phyloP scores from a whole-genome alignment of 2,797 vertebrate genomes.

The Xenopus petersii region DNA sequence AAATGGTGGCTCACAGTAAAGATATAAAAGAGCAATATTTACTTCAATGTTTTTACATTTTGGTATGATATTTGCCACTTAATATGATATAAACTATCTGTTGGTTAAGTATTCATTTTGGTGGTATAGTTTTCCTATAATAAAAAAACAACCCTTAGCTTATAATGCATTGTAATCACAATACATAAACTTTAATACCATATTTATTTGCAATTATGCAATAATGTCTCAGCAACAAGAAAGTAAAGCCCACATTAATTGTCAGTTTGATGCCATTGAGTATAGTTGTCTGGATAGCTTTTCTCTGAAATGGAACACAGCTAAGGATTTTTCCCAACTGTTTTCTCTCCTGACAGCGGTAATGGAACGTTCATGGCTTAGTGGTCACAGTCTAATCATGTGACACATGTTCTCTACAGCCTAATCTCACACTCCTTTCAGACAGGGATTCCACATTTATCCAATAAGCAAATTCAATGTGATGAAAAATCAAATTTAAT shows the following conservation, averaged over 20 bases:
- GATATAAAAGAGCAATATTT: too few species aligned
- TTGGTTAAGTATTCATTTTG: too few species aligned
- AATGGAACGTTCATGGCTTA: slow-evolving; percentile 70
- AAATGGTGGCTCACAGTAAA: too few species aligned
- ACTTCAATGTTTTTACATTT: too few species aligned
- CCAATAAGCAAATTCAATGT: slow-evolving; percentile 43
- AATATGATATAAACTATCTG: too few species aligned
- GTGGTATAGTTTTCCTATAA: too few species aligned
- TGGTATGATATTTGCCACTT: too few species aligned
- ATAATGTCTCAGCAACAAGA: neutral
- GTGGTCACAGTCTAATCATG: slow-evolving; percentile 59
- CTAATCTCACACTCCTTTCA: slow-evolving; percentile 34
- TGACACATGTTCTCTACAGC: slow-evolving; percentile 36
- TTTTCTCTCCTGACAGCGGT: slow-evolving; percentile 63
- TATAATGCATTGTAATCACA: neutral
- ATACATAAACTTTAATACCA: neutral
- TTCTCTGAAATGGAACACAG: slow-evolving; percentile 9
- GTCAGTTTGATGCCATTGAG: neutral
- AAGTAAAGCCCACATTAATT: neutral
- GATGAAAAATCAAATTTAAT: slow-evolving; percentile 61
- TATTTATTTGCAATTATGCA: neutral
- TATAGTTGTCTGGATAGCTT: neutral
- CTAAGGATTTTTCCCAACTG: slow-evolving; percentile 10
- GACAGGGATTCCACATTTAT: slow-evolving; percentile 37
- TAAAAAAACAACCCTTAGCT: too few species aligned